These are phyloP conservation scores for Dreissena rostriformis DNA, from an alignment of 1,140 invertebrate species.

Conservation along the genomic window DNA sequence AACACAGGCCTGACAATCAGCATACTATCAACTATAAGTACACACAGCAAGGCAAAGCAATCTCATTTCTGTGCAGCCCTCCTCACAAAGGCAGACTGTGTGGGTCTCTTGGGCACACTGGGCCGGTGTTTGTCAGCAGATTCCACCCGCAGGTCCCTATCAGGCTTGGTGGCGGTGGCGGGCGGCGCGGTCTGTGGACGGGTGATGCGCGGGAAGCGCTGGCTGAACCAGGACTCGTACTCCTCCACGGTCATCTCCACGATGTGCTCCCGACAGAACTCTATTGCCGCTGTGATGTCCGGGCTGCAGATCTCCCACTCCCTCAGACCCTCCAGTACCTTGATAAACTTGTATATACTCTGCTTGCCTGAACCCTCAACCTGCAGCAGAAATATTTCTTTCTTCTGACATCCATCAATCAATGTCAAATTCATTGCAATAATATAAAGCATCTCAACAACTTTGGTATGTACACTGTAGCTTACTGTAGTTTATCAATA, in stretches of 20 bases:
- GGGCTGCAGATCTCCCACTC: constrained; percentile 81
- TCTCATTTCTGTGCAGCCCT: constrained; percentile 2
- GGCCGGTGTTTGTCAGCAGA: background rate
- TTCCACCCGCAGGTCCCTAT: constrained; percentile 23
- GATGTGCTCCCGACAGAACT: constrained; percentile 80
- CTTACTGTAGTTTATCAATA: too few species aligned
- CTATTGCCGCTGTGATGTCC: constrained; percentile 79
- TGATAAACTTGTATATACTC: constrained; percentile 77
- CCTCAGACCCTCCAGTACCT: constrained; percentile 73
- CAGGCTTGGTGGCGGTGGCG: constrained; percentile 38
- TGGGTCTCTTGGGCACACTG: background rate
- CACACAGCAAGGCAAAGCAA: too few species aligned
- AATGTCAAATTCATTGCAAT: too few species aligned
- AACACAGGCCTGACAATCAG: too few species aligned
- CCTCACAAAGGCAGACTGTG: constrained; percentile 42
- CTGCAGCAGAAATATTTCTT: constrained; percentile 65
- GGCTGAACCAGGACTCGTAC: constrained; percentile 79
- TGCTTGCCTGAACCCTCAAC: constrained; percentile 75
- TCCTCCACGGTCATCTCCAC: constrained; percentile 79
- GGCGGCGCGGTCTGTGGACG: constrained; percentile 76
- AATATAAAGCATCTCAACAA: too few species aligned
- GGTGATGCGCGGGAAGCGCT: constrained; percentile 74
- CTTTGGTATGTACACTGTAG: too few species aligned
- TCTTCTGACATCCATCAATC: too few species aligned
- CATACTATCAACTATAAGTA: too few species aligned